Evolutionary conservation across 2,797 vertebrate genomes (phyloP).

Genomic region (Phaenicophaeus curvirostris): DNA sequence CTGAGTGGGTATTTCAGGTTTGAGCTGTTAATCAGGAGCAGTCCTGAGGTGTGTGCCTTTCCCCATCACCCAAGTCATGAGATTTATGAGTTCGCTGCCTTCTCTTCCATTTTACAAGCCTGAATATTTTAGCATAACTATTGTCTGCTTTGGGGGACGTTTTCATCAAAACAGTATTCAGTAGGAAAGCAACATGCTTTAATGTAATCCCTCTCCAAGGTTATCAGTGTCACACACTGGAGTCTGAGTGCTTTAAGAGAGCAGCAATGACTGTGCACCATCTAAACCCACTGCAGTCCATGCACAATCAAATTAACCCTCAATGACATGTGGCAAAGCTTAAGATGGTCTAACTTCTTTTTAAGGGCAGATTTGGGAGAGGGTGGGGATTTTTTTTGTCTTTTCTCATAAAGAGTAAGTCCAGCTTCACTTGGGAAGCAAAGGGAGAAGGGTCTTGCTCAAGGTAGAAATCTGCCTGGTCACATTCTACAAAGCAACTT

Average conservation of each 20-base stretch:
- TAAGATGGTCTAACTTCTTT: neutral
- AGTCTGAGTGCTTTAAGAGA: neutral
- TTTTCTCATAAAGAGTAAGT: neutral
- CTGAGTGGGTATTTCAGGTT: rapidly evolving
- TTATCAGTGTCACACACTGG: neutral
- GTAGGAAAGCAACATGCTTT: neutral
- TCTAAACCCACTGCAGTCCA: neutral
- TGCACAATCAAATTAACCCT: neutral
- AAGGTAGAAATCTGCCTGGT: neutral
- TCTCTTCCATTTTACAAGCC: neutral
- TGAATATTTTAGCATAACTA: neutral
- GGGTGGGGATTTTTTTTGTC: neutral
- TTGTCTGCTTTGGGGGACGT: neutral
- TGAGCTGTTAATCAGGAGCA: neutral
- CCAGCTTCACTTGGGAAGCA: neutral
- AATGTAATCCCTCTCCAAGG: neutral
- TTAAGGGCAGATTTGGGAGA: neutral
- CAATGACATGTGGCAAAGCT: neutral
- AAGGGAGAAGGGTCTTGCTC: neutral
- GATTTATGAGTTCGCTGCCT: neutral
- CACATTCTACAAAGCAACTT: neutral
- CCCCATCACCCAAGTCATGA: neutral
- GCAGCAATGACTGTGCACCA: neutral
- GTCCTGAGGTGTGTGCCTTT: neutral
- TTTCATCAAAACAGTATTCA: neutral